Conservation (phyloP, 2,888 invertebrate species). For the Acanthosepion pharaonis region DNA sequence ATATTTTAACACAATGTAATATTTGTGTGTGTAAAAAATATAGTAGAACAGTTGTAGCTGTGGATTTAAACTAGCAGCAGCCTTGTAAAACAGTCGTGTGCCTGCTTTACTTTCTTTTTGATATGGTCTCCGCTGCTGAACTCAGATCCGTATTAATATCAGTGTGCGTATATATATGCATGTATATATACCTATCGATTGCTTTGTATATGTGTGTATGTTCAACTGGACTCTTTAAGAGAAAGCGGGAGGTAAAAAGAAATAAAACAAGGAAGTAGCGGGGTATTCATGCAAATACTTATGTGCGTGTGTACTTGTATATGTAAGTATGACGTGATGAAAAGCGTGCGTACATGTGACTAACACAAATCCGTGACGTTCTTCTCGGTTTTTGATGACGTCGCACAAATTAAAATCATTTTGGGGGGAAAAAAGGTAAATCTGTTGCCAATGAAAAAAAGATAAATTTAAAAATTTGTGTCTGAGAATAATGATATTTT, state of each 20-base stretch:
- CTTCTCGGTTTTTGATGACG: neutral
- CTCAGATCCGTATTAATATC: neutral
- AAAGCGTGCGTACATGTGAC: neutral
- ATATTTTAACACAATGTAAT: neutral
- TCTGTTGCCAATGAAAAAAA: neutral
- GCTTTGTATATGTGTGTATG: neutral
- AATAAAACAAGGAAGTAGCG: neutral
- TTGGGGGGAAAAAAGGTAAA: too few species aligned
- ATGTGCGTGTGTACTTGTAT: constrained; percentile 21
- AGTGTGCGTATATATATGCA: neutral
- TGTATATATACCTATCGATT: neutral
- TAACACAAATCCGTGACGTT: neutral
- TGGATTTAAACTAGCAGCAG: neutral
- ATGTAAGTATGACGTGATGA: neutral
- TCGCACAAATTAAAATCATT: neutral
- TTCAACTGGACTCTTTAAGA: neutral
- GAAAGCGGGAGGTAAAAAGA: neutral
- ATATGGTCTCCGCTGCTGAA: neutral
- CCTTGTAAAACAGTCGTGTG: neutral
- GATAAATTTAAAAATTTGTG: neutral
- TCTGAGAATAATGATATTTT: neutral
- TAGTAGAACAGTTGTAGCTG: neutral
- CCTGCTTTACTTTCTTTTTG: neutral
- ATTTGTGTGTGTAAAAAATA: neutral
- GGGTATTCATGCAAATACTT: neutral